Evolutionary conservation across 2,797 vertebrate species (phyloP).

Genomic region (Phataginus tricuspis): DNA sequence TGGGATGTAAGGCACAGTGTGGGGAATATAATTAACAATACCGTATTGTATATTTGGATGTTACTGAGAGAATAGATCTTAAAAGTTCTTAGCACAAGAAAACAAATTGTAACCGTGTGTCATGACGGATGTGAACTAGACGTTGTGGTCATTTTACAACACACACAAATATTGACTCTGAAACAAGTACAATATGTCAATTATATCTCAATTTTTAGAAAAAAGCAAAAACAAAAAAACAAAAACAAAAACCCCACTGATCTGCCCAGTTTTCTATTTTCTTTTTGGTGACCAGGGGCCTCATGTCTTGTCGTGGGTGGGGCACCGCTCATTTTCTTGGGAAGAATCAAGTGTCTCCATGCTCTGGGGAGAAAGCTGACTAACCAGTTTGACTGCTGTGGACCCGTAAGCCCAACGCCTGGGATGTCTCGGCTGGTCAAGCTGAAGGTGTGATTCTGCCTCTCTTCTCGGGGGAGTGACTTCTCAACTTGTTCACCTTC

Average conservation of each 20-base stretch:
- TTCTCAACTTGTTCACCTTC: neutral
- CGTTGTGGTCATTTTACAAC: neutral
- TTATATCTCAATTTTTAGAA: neutral
- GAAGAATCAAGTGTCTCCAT: neutral
- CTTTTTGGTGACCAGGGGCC: neutral
- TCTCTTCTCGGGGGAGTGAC: neutral
- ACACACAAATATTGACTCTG: neutral
- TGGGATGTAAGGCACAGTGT: too few species aligned
- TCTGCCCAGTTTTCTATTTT: neutral
- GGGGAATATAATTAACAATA: neutral
- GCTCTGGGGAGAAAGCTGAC: slow-evolving; percentile 2
- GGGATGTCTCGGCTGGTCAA: neutral
- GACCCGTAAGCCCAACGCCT: neutral
- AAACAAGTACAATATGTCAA: neutral
- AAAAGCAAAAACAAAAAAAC: too few species aligned
- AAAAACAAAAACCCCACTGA: neutral
- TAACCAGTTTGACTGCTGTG: slow-evolving; percentile 36
- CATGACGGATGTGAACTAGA: neutral
- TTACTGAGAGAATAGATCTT: neutral
- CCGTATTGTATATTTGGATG: neutral
- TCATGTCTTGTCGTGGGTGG: slow-evolving; percentile 44
- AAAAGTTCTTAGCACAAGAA: neutral
- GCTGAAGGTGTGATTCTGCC: neutral
- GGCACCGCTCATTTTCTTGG: neutral
- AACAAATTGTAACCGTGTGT: neutral